Evolutionary conservation across 2,797 vertebrate genomes (phyloP).

Genomic region (Selene dorsalis): DNA sequence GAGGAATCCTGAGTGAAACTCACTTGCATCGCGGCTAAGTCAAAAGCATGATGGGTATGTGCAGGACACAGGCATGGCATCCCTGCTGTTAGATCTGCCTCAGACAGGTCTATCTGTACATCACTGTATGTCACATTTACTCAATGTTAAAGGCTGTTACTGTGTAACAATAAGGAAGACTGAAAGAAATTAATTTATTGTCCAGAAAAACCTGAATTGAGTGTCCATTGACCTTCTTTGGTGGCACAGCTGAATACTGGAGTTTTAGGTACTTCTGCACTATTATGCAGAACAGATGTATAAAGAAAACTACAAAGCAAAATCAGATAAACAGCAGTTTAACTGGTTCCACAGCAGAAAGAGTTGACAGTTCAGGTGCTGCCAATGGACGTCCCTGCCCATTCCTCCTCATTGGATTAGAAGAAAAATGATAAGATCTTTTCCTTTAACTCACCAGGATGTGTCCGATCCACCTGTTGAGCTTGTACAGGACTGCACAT

Average conservation of each 20-base stretch:
- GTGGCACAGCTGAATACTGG: not conserved
- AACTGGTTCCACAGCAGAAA: conserved; percentile 13
- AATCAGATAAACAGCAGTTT: conserved; percentile 17
- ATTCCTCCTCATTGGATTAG: not conserved
- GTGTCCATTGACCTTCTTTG: not conserved
- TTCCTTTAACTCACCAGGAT: not conserved
- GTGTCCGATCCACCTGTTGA: too few relatives aligned
- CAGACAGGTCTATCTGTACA: not conserved
- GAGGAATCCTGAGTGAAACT: not conserved
- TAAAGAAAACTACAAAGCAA: not conserved
- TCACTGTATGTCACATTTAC: not conserved
- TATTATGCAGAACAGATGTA: not conserved
- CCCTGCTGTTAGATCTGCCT: not conserved
- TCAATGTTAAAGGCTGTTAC: not conserved
- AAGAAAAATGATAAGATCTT: not conserved
- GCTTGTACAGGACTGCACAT: not conserved
- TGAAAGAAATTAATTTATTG: not conserved
- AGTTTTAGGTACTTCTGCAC: not conserved
- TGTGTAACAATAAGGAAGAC: not conserved
- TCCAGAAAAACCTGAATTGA: not conserved
- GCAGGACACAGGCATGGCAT: not conserved
- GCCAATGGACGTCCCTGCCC: not conserved
- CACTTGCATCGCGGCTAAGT: too few relatives aligned
- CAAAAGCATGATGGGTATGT: conserved; percentile 4
- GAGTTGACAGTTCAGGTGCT: not conserved